phyloP scores from a whole-genome alignment of 2,888 invertebrate genomes.

The Seira musarum region DNA sequence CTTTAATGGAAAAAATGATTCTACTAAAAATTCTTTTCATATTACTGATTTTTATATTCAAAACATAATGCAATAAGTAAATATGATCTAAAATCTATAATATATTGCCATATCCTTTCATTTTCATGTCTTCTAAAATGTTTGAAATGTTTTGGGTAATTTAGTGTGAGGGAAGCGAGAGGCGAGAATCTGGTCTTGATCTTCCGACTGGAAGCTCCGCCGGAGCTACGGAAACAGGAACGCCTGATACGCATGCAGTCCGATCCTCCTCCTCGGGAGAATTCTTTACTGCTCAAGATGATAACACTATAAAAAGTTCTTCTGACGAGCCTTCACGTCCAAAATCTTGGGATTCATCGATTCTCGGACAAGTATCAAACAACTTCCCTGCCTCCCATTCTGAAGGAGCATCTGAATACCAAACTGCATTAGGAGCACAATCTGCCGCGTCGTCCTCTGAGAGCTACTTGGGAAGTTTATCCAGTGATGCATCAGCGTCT shows the following conservation, averaged over 20 bases:
- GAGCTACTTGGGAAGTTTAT: constrained; percentile 67
- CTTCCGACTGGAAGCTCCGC: constrained; percentile 40
- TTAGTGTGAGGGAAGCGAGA: constrained; percentile 47
- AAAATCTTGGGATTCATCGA: constrained; percentile 69
- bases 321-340: constrained; percentile 69
- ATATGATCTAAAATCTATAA: no score
- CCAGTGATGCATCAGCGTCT: constrained; percentile 76
- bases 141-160: background rate
- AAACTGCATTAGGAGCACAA: constrained; percentile 65
- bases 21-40: no score
- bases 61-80: no score
- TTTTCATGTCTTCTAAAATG: background rate
- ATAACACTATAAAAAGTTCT: constrained; percentile 63
- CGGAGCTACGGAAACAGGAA: constrained; percentile 56
- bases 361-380: constrained; percentile 68
- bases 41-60: no score
- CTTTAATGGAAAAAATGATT: no score
- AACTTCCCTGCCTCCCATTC: constrained; percentile 63
- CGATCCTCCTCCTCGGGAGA: constrained; percentile 68
- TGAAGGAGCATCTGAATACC: constrained; percentile 64
- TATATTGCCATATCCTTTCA: no score
- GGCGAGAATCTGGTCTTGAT: constrained; percentile 42
- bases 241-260: constrained; percentile 66
- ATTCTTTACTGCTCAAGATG: constrained; percentile 68
- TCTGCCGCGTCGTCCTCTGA: constrained; percentile 66